These are phyloP conservation scores for Cichlasoma orientale DNA, from an alignment of 2,797 vertebrate genomes.

Conservation along the genomic window DNA sequence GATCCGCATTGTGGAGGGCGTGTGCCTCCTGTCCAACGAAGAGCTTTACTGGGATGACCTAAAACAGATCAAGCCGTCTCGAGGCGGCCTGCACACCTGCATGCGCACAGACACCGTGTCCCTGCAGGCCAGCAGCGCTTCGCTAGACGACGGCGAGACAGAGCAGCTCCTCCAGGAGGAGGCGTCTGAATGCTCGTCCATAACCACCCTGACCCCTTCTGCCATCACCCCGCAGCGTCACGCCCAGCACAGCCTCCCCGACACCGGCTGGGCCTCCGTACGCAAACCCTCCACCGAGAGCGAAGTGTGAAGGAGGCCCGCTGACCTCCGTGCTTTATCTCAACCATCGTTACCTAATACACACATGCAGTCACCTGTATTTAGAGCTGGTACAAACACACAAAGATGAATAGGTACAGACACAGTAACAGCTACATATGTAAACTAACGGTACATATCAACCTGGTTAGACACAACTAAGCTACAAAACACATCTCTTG, in stretches of 20 bases:
- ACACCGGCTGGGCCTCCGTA: constrained; percentile 93
- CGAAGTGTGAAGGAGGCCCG: constrained; percentile 84
- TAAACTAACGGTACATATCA: constrained; percentile 50
- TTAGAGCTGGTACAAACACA: constrained; percentile 57
- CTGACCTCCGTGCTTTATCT: constrained; percentile 28
- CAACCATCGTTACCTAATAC: constrained; percentile 39
- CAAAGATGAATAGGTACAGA: constrained; percentile 36
- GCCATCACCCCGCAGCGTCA: constrained; percentile 87
- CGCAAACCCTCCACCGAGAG: constrained; percentile 95
- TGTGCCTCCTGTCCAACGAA: constrained; percentile 92
- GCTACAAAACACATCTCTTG: constrained; percentile 37
- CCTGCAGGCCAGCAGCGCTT: constrained; percentile 95
- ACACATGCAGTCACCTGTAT: constrained; percentile 47
- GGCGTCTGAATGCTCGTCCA: constrained; percentile 94
- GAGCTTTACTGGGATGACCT: constrained; percentile 97
- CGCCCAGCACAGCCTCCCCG: constrained; percentile 86
- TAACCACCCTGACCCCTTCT: constrained; percentile 88
- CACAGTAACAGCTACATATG: constrained; percentile 26
- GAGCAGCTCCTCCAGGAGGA: constrained; percentile 97
- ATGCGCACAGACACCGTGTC: constrained; percentile 97
- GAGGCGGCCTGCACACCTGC: constrained; percentile 94
- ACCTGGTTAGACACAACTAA: constrained; percentile 42
- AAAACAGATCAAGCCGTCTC: constrained; percentile 92
- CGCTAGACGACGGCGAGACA: constrained; percentile 93
- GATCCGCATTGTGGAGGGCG: constrained; percentile 97